Percentiles rank a stretch among this genome's conserved stretches.
Evolutionary conservation across 2,888 invertebrate species (phyloP).

Genomic region (Andrena marginata): DNA sequence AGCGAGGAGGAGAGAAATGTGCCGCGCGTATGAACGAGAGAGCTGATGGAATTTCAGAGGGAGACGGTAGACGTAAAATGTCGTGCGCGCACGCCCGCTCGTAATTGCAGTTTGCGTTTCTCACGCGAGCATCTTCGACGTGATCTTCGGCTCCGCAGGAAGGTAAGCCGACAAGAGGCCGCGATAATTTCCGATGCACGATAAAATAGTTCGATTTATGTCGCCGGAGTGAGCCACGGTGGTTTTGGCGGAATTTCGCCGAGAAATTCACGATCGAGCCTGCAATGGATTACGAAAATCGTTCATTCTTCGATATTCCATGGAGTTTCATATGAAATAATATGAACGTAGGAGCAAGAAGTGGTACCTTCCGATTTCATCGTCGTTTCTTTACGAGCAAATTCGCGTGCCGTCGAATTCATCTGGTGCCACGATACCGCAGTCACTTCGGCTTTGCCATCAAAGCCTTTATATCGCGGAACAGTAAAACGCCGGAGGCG

Average conservation of each 20-base stretch:
- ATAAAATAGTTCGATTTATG: constrained; percentile 72
- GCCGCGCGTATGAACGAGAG: not conserved
- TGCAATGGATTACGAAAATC: not conserved
- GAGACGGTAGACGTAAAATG: constrained; percentile 65
- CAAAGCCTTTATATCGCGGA: constrained; percentile 34
- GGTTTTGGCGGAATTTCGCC: constrained; percentile 49
- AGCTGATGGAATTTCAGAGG: constrained; percentile 32
- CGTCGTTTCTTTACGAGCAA: constrained; percentile 20
- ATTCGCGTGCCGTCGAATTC: constrained; percentile 1
- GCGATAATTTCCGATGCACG: constrained; percentile 68
- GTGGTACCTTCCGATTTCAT: no score
- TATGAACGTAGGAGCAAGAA: no score
- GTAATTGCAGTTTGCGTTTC: constrained; percentile 76
- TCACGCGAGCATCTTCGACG: constrained; percentile 73
- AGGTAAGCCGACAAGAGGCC: constrained; percentile 42
- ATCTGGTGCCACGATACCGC: not conserved
- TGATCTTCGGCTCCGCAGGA: constrained; percentile 65
- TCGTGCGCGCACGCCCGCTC: constrained; percentile 71
- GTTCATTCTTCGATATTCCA: constrained; percentile 3
- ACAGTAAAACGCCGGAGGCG: constrained; percentile 24
- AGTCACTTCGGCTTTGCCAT: constrained; percentile 25
- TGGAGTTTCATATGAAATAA: not conserved
- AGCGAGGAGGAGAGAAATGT: constrained; percentile 9
- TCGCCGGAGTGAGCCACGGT: constrained; percentile 43
- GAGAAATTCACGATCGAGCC: constrained; percentile 20